These are phyloP conservation scores for Hemicentrotus pulcherrimus DNA, from an alignment of 35 echinoderm and acorn worm species.

Conservation along the genomic window DNA sequence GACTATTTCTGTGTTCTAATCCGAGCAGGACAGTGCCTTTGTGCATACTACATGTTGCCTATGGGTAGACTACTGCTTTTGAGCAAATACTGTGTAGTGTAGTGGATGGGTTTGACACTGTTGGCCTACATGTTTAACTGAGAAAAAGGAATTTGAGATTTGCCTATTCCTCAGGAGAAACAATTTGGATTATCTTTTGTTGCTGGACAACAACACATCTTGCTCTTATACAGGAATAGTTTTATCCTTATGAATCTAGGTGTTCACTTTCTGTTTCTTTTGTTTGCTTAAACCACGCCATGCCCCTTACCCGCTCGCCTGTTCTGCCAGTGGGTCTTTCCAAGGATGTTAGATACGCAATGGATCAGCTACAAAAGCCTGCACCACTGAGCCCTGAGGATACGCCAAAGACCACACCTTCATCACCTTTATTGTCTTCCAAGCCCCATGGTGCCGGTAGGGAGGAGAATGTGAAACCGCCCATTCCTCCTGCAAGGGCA, in stretches of 20 bases:
- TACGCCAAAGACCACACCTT: neutral
- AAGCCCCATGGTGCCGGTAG: neutral
- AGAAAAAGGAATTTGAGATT: neutral
- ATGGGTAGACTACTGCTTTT: neutral
- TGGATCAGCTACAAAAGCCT: slow-evolving; percentile 42
- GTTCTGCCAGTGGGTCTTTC: slow-evolving; percentile 5
- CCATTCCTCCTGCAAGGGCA: slow-evolving; percentile 10
- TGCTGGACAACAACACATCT: neutral
- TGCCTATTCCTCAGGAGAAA: neutral
- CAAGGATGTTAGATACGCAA: slow-evolving; percentile 16
- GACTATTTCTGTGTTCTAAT: neutral
- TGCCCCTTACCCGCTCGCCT: slow-evolving; percentile 39
- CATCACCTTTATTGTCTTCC: neutral
- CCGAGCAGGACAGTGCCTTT: neutral
- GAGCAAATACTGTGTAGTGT: neutral
- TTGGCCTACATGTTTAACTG: too few species aligned
- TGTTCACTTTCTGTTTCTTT: neutral
- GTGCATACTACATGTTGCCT: neutral
- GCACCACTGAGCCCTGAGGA: slow-evolving; percentile 7
- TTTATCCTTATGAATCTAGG: neutral
- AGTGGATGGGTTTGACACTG: neutral
- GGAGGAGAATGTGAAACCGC: slow-evolving; percentile 6
- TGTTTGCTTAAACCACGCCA: neutral
- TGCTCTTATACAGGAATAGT: neutral
- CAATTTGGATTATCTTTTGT: neutral